phyloP scores from a whole-genome alignment of 1,140 invertebrate genomes.

The Diorhabda carinulata region DNA sequence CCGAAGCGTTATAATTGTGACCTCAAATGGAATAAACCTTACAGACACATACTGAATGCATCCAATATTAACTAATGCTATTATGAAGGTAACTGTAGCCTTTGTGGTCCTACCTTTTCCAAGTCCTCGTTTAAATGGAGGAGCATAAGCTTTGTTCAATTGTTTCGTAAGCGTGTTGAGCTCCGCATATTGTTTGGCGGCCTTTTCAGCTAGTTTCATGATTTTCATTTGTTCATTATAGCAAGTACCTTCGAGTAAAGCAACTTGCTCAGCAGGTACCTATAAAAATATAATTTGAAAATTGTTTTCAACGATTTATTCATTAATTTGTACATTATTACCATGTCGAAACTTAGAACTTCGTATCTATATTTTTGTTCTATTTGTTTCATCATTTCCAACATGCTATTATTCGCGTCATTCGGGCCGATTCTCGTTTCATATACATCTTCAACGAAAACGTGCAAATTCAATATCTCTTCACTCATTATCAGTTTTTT shows the following conservation, averaged over 20 bases:
- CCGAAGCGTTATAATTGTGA: too few relatives aligned
- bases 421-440: slow-evolving; percentile 57
- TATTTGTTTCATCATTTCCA: slow-evolving; percentile 58
- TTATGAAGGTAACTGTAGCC: too few relatives aligned
- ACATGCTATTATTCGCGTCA: slow-evolving; percentile 52
- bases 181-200: slow-evolving; percentile 55
- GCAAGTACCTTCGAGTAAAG: slow-evolving; percentile 54
- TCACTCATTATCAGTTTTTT: slow-evolving; percentile 54
- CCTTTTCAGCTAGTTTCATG: slow-evolving; percentile 57
- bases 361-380: slow-evolving; percentile 56
- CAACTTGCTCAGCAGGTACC: slow-evolving; percentile 55
- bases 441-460: slow-evolving; percentile 63
- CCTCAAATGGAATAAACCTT: too few relatives aligned
- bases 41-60: too few relatives aligned
- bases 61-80: too few relatives aligned
- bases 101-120: slow-evolving; percentile 22
- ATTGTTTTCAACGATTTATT: too few relatives aligned
- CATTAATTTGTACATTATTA: not conserved
- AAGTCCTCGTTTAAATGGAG: slow-evolving; percentile 39
- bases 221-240: slow-evolving; percentile 56
- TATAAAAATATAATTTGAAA: not conserved
- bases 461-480: slow-evolving; percentile 54
- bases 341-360: slow-evolving; percentile 28
- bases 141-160: slow-evolving; percentile 55
- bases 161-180: slow-evolving; percentile 52